phyloP scores from a whole-genome alignment of 1,140 invertebrate genomes.

The Zaprionus lachaisei region DNA sequence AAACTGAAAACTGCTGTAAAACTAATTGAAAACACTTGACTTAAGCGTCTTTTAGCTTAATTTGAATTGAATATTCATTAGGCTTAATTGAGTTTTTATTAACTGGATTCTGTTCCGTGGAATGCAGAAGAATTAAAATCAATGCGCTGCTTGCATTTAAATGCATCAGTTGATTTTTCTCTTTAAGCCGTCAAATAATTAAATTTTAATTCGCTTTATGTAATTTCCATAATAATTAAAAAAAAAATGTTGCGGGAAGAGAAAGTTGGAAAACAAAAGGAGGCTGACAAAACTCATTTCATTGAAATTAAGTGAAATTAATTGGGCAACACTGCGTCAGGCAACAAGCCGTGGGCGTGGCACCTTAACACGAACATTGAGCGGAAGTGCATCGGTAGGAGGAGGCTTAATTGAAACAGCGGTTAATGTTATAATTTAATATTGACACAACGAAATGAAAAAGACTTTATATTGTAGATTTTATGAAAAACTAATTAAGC shows the following conservation, averaged over 20 bases:
- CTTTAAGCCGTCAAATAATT: slow-evolving; percentile 67
- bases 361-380: slow-evolving; percentile 48
- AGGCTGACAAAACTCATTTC: slow-evolving; percentile 42
- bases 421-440: slow-evolving; percentile 47
- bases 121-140: slow-evolving; percentile 24
- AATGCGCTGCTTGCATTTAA: slow-evolving; percentile 33
- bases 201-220: slow-evolving; percentile 61
- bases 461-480: slow-evolving; percentile 1
- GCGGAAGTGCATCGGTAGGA: slow-evolving; percentile 10
- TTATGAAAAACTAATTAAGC: slow-evolving; percentile 65
- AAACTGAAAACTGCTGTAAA: not conserved
- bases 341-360: slow-evolving; percentile 16
- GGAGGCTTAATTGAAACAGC: slow-evolving; percentile 29
- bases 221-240: slow-evolving; percentile 45
- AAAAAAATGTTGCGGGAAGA: slow-evolving; percentile 7
- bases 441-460: slow-evolving; percentile 53
- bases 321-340: slow-evolving; percentile 25
- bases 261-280: not conserved
- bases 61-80: slow-evolving; percentile 3
- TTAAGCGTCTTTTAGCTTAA: slow-evolving; percentile 8
- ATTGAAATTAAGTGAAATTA: slow-evolving; percentile 63
- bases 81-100: slow-evolving; percentile 18
- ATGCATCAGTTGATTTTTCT: slow-evolving; percentile 37
- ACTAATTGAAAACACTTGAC: not conserved
- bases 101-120: not conserved